Evolutionary conservation across 2,113 vertebrate species (phyloP).

Genomic region (Aviceda subcristata): DNA sequence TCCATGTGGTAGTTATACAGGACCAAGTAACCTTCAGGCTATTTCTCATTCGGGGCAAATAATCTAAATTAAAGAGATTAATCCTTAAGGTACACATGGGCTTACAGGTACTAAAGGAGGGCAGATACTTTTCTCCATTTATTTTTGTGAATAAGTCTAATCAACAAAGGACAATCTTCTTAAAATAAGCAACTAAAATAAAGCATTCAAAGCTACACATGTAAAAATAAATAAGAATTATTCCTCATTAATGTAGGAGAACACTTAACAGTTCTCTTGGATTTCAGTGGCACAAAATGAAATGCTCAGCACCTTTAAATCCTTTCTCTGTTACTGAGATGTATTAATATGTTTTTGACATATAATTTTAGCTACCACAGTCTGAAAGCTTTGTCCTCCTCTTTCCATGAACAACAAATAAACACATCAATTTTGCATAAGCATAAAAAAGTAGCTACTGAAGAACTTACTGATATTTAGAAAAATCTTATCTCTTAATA

Average conservation of each 20-base stretch:
- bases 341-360: not conserved
- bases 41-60: constrained; percentile 29
- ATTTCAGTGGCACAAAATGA: not conserved
- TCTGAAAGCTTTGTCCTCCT: not conserved
- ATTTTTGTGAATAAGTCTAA: constrained; percentile 4
- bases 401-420: not conserved
- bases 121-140: constrained; percentile 7
- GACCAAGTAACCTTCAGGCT: constrained; percentile 3
- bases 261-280: not conserved
- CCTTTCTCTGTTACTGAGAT: not conserved
- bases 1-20: not conserved
- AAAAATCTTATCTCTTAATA: not conserved
- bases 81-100: constrained; percentile 7
- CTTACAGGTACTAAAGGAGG: not conserved
- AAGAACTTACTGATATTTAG: not conserved
- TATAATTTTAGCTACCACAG: not conserved
- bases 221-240: not conserved
- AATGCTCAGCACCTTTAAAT: not conserved
- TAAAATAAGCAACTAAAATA: not conserved
- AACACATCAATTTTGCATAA: not conserved
- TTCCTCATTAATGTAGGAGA: not conserved
- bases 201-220: not conserved
- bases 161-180: not conserved
- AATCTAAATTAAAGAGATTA: constrained; percentile 45
- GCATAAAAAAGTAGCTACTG: not conserved